Evolutionary conservation across 2,113 vertebrate species (phyloP).

Genomic region (Leiothrix lutea): DNA sequence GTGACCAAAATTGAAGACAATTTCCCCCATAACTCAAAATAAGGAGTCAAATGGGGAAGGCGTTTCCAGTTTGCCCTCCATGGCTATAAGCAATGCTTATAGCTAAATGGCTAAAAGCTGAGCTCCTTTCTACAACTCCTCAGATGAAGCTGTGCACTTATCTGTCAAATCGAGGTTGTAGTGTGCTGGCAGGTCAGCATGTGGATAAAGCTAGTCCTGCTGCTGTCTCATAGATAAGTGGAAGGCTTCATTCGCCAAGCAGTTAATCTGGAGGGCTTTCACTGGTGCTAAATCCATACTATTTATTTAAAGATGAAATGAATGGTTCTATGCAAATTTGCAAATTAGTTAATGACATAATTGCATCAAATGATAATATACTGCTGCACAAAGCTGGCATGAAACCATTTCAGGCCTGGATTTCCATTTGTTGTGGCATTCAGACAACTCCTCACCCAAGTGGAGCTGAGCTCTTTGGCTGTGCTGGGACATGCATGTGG

Average conservation of each 20-base stretch:
- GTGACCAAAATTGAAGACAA: too few relatives aligned
- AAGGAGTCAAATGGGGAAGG: too few relatives aligned
- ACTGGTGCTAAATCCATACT: background rate
- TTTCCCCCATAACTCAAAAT: too few relatives aligned
- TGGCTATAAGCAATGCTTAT: too few relatives aligned
- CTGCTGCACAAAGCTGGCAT: background rate
- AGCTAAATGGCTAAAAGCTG: too few relatives aligned
- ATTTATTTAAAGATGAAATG: conserved; percentile 58
- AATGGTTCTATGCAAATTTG: conserved; percentile 38
- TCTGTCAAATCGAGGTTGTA: background rate
- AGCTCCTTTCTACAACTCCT: background rate
- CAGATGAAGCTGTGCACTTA: background rate
- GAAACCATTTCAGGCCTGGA: background rate
- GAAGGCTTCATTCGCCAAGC: conserved; percentile 2
- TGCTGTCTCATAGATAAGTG: conserved; percentile 22
- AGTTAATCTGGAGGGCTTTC: conserved; percentile 28
- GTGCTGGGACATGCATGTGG: background rate
- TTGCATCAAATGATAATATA: conserved; percentile 35
- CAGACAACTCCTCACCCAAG: background rate
- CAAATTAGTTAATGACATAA: conserved; percentile 48
- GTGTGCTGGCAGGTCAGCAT: background rate
- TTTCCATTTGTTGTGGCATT: background rate
- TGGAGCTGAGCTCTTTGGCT: background rate
- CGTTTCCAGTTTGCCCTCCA: too few relatives aligned
- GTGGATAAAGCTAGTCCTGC: background rate